A percentile compares a stretch with the other conserved stretches of the same genome.
phyloP scores from a whole-genome alignment of 2,113 vertebrate species.

The Ploceus nigricollis region DNA sequence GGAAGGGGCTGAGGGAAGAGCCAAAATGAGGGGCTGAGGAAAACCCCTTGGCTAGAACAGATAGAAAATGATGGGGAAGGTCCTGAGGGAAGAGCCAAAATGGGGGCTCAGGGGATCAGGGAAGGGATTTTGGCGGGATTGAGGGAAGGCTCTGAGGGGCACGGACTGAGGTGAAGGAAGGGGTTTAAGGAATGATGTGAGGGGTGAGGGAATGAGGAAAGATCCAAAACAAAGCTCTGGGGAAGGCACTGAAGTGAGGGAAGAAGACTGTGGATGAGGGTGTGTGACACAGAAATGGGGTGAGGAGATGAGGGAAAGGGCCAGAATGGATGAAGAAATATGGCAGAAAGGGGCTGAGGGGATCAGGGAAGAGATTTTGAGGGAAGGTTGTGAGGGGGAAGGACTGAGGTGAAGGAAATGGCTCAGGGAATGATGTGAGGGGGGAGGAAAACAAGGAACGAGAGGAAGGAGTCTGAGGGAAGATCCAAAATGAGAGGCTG shows the following conservation, averaged over 20 bases:
- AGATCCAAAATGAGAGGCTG: not conserved
- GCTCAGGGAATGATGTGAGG: not conserved
- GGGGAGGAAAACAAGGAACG: too few species aligned
- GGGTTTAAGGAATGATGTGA: not conserved
- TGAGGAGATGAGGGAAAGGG: not conserved
- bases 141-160: accelerated
- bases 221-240: not conserved
- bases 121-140: too few species aligned
- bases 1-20: not conserved
- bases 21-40: not conserved
- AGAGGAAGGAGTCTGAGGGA: not conserved
- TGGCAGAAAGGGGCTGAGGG: not conserved
- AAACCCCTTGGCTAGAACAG: too few species aligned
- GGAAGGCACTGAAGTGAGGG: too few species aligned
- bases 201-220: not conserved
- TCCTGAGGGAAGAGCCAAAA: not conserved
- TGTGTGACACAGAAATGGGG: too few species aligned
- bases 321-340: not conserved
- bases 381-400: not conserved
- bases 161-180: not conserved
- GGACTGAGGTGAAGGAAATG: not conserved
- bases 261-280: too few species aligned
- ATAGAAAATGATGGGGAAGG: too few species aligned
- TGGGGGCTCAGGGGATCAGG: not conserved
- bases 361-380: too few species aligned